Base-by-base conservation (phyloP, 2,113 vertebrate species). In the Caranx ignobilis region DNA sequence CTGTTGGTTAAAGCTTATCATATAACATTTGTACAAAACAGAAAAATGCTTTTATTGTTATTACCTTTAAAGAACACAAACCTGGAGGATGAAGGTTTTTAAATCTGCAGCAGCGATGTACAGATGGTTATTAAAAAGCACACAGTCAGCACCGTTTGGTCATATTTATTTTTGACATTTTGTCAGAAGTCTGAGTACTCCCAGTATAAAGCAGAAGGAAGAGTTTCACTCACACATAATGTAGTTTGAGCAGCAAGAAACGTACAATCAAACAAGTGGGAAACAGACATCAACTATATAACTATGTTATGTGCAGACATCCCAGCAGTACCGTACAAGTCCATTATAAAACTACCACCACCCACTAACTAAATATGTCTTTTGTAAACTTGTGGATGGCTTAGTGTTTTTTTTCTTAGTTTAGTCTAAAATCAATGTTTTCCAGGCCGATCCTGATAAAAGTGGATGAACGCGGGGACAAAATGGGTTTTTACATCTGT, bases 221-320 rank as follows among this genome's bases (percentile, higher is more conserved):
- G 68, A 84, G 81, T 85, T 84, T 90, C 85, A 88, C 75, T 88
- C 86, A 88, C 87, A 87, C 76, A 67, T 74, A 65, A 84, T 71
- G 71, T 60, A 86, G 67, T 80, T 55, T 80, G 67, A 92, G 86
- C 91, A 93, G 90, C 88, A 87, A 79, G 43, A 89, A 67, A 85
- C 68, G 66, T 81, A 84, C 81, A 89, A 77, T 77, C 83, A 92
- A 87, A 90, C 63, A 87, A 70, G n/a, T 76, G 67, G 66, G 68
- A 79, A 81, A 87, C 45, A 61, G 5, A 87, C 65, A 70, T 54
- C 9, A 57, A 73, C 59, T 41, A 55, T 41, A 37, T 18, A 75
- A 75, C 65, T 78, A 71, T 62, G 84, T 78, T 73, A 81, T 81
- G 80, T 69, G 77, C 70, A 65, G 81, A 87, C 76, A 41, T 88